Evolutionary conservation across 2,113 vertebrate genomes (phyloP).

Genomic region (Promerops cafer): DNA sequence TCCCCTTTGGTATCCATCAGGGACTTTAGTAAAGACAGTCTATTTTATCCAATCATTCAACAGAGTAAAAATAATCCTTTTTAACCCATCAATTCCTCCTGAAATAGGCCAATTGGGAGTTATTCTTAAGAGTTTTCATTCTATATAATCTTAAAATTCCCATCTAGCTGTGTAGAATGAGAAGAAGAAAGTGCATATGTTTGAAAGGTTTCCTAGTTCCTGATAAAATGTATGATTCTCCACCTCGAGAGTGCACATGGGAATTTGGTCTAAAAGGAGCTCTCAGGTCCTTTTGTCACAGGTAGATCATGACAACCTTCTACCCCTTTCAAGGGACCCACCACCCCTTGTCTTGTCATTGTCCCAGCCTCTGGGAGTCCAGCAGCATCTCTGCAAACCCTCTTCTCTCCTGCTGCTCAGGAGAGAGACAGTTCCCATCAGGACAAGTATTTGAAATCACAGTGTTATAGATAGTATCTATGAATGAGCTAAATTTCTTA

Average conservation of each 20-base stretch:
- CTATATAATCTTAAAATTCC: background rate
- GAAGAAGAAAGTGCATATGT: background rate
- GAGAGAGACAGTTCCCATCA: background rate
- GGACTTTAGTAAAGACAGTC: background rate
- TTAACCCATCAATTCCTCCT: background rate
- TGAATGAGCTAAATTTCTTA: background rate
- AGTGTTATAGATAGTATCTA: background rate
- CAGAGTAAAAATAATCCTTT: background rate
- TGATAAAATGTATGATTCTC: background rate
- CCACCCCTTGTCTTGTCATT: background rate
- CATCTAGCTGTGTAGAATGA: rapidly evolving
- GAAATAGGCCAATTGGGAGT: background rate
- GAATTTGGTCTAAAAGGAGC: background rate
- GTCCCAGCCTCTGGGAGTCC: background rate
- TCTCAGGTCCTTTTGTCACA: background rate
- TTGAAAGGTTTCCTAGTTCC: background rate
- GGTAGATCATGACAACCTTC: background rate
- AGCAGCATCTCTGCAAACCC: background rate
- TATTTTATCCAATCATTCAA: background rate
- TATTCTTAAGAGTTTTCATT: background rate
- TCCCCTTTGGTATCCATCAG: background rate
- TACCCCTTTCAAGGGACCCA: background rate
- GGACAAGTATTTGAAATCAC: background rate
- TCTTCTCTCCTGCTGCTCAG: background rate
- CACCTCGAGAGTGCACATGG: background rate